Percentiles rank a stretch among this genome's conserved stretches.
These are phyloP conservation scores for Trichosurus vulpecula DNA, from an alignment of 2,797 vertebrate species.

Conservation along the genomic window DNA sequence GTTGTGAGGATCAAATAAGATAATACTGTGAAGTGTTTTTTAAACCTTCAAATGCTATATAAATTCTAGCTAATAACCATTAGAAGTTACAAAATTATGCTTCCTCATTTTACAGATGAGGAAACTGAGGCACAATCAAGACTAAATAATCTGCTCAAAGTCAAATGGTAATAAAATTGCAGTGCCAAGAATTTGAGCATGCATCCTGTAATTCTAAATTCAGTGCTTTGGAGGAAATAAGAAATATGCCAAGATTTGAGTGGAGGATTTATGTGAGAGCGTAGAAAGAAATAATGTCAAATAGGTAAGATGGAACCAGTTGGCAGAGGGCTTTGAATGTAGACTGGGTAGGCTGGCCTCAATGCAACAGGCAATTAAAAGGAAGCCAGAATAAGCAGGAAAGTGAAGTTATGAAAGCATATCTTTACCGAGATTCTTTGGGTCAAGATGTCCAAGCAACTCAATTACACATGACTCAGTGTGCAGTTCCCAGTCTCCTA, in stretches of 20 bases:
- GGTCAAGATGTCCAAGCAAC: neutral
- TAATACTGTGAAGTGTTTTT: neutral
- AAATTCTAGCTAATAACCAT: neutral
- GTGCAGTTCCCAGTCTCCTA: neutral
- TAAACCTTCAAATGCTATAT: neutral
- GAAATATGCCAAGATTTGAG: neutral
- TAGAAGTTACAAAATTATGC: neutral
- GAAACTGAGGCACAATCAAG: neutral
- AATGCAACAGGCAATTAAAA: neutral
- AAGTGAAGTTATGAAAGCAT: conserved; percentile 26
- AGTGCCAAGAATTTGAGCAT: neutral
- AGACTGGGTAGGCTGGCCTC: neutral
- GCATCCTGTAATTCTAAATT: neutral
- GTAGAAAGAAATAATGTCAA: neutral
- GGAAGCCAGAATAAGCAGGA: neutral
- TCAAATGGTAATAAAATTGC: neutral
- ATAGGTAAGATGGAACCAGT: neutral
- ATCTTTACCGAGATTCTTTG: neutral
- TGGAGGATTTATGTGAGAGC: neutral
- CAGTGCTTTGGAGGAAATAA: neutral
- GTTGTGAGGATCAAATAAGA: neutral
- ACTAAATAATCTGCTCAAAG: neutral
- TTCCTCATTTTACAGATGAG: neutral
- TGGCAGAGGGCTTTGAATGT: neutral
- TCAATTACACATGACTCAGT: neutral